phyloP scores from a whole-genome alignment of 2,888 invertebrate genomes.

The Nowickia ferox region DNA sequence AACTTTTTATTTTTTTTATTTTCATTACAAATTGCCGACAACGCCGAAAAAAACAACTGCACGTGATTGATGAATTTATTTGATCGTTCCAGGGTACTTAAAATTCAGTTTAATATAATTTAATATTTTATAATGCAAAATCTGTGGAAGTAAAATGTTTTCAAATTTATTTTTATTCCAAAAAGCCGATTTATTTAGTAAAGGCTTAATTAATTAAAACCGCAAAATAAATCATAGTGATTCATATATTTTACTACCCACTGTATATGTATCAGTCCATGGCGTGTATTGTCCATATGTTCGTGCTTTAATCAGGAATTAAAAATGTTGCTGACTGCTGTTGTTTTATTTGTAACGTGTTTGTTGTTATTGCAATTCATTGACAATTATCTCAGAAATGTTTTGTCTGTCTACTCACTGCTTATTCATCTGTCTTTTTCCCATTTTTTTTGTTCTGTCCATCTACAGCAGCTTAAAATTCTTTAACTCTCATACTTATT shows the following conservation, averaged over 20 bases:
- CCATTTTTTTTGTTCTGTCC: not conserved
- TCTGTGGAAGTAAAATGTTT: too few species aligned
- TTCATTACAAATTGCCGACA: too few species aligned
- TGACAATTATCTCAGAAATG: conserved; percentile 34
- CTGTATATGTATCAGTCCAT: conserved; percentile 3
- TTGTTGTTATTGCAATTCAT: conserved; percentile 43
- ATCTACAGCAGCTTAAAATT: conserved; percentile 36
- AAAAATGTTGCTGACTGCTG: conserved; percentile 27
- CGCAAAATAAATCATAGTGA: not conserved
- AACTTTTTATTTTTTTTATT: too few species aligned
- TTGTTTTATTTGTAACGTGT: conserved; percentile 3
- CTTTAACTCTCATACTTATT: conserved; percentile 26
- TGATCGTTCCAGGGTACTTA: too few species aligned
- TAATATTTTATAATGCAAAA: too few species aligned
- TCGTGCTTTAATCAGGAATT: conserved; percentile 54
- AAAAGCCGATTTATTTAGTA: not conserved
- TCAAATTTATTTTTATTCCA: too few species aligned
- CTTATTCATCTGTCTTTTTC: not conserved
- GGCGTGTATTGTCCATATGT: conserved; percentile 34
- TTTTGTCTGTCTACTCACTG: conserved; percentile 5
- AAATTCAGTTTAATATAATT: too few species aligned
- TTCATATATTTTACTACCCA: conserved; percentile 4
- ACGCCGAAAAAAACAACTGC: too few species aligned
- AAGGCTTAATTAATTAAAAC: not conserved
- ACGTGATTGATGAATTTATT: too few species aligned